Conservation (phyloP, 2,888 invertebrate species). For the Callyntrura sp. region DNA sequence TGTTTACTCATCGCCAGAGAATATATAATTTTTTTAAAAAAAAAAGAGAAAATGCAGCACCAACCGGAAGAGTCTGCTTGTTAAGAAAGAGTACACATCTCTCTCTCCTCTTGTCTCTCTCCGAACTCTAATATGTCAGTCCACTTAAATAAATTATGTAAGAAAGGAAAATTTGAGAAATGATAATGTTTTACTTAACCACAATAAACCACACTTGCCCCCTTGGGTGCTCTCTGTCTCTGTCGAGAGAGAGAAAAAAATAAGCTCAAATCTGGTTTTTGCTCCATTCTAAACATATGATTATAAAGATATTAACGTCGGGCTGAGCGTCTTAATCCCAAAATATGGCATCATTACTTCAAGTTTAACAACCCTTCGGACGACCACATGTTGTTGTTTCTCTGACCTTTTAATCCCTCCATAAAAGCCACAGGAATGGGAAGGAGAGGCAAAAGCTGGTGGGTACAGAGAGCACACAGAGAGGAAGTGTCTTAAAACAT, state of each 20-base stretch:
- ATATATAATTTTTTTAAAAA: too few relatives aligned
- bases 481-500: too few relatives aligned
- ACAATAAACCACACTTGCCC: constrained; percentile 24
- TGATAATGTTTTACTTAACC: constrained; percentile 40
- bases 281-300: neutral
- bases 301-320: constrained; percentile 39
- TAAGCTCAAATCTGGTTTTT: neutral
- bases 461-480: neutral
- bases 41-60: too few relatives aligned
- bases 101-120: too few relatives aligned
- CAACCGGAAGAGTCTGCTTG: too few relatives aligned
- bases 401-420: constrained; percentile 26
- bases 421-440: neutral
- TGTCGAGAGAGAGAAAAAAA: too few relatives aligned
- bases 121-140: too few relatives aligned
- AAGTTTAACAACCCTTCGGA: constrained; percentile 33
- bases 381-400: neutral
- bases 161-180: too few relatives aligned
- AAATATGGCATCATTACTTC: constrained; percentile 15
- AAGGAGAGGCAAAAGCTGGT: neutral
- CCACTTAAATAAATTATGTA: too few relatives aligned
- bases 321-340: constrained; percentile 7
- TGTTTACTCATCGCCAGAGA: too few relatives aligned
- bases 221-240: neutral
- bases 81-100: too few relatives aligned